Conservation (phyloP, 2,797 vertebrate species). For the Enteromius mattozi region DNA sequence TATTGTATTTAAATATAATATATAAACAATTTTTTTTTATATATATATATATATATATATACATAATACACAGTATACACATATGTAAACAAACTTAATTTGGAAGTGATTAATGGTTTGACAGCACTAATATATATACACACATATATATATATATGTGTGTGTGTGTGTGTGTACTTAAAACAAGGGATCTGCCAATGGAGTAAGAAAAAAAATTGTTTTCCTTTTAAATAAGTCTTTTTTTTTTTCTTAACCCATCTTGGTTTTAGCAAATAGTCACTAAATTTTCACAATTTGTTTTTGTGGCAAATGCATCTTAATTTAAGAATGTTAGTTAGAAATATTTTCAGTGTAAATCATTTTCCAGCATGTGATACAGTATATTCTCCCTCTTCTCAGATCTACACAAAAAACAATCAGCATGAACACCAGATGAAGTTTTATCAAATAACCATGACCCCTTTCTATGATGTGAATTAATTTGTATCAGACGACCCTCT, state of each 20-base stretch:
- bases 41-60: no score
- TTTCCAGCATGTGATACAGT: conserved; percentile 6
- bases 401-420: conserved; percentile 3
- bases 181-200: not conserved
- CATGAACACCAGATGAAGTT: conserved; percentile 31
- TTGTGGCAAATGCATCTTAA: not conserved
- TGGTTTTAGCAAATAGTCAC: not conserved
- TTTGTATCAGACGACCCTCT: conserved; percentile 45
- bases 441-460: not conserved
- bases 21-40: no score
- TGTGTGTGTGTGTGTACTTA: not conserved
- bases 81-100: no score
- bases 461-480: conserved; percentile 41
- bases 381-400: not conserved
- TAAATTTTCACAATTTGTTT: not conserved
- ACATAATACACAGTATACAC: no score
- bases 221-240: no score
- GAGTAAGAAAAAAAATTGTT: not conserved
- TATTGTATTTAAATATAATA: no score
- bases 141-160: no score
- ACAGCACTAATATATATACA: no score
- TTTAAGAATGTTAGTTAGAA: not conserved
- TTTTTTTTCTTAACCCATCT: not conserved
- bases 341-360: not conserved
- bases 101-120: no score